Conservation (phyloP, 2,888 invertebrate genomes). For the Gryllus longicercus region DNA sequence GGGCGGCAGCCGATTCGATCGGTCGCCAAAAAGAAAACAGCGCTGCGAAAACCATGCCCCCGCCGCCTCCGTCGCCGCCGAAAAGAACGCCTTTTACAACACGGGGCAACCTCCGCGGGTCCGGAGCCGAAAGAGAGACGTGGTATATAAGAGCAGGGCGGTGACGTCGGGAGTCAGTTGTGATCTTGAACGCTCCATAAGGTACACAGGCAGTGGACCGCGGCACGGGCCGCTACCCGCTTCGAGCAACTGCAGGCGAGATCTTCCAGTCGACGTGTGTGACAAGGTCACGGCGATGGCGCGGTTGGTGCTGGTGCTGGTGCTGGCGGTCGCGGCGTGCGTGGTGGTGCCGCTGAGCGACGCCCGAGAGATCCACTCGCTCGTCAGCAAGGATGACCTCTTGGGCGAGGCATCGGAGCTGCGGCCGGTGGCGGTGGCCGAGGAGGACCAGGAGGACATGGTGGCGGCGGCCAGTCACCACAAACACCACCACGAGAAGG, state of each 20-base stretch:
- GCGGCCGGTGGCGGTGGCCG: neutral
- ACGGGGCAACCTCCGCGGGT: neutral
- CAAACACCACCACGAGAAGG: slow-evolving; percentile 70
- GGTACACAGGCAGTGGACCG: neutral
- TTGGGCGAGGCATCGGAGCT: slow-evolving; percentile 28
- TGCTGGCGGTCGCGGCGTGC: neutral
- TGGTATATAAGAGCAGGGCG: neutral
- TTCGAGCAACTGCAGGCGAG: neutral
- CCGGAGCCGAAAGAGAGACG: neutral
- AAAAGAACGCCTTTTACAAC: neutral
- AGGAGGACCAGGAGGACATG: slow-evolving; percentile 38
- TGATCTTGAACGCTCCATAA: neutral
- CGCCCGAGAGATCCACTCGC: neutral
- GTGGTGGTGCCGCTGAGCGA: neutral
- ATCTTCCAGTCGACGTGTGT: neutral
- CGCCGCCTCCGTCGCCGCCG: too few species aligned
- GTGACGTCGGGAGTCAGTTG: neutral
- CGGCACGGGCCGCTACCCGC: neutral
- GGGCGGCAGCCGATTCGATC: too few species aligned
- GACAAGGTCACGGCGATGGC: neutral
- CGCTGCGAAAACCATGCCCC: too few species aligned
- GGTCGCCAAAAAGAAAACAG: too few species aligned
- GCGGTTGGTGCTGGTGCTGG: neutral
- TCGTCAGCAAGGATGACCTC: slow-evolving; percentile 19
- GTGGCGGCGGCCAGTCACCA: slow-evolving; percentile 42